Base-by-base conservation (phyloP, 2,113 vertebrate genomes). In the Pluvialis apricaria region DNA sequence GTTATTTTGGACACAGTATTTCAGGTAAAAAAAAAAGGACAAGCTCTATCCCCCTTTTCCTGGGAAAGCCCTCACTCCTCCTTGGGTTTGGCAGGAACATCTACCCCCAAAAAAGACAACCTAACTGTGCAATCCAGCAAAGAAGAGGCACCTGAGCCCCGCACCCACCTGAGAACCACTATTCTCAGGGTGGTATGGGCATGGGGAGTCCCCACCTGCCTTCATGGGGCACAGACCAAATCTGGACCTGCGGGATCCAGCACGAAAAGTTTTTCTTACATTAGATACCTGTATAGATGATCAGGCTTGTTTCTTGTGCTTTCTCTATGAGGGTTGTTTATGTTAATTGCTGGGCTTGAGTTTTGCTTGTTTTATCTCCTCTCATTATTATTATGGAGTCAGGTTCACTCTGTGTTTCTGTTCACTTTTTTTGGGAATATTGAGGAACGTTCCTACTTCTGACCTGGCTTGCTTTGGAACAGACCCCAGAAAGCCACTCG, bases 401-500 rank as follows among this genome's bases (percentile, higher is more conserved):
- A 61, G 28, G 44, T 57, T 91, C 19, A 26, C 11, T 55, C 31
- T 45, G 21, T 7, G 51, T 66, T 90, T 90, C 32, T 1, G 0
- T 12, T n/a, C 13, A 3, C 3, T 31, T 87, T 7, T 0, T 0
- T 16, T 19, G 26, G 21, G 21, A 76, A 61, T 49, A 61, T 2
- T 71, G 45, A 85, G 40, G 18, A 51, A 60, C 3, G 2, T 38
- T 86, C 15, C 29, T 14, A 4, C 6, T 51, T 83, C 60, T 82
- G 60, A 68, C 15, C 18, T 28, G 55, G 10, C 22, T 79, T 42
- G 25, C 34, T 82, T 72, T 75, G 45, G 68, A 91, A 49, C 15
- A 49, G 2, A 15, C 17, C 40, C 13, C 31, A 51, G 47, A 47
- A 38, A 85, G 24, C 9, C 0, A 0, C 44, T 54, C 0, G 1